phyloP scores from a whole-genome alignment of 1,140 invertebrate species.

The Stenopsyche tienmushanensis region DNA sequence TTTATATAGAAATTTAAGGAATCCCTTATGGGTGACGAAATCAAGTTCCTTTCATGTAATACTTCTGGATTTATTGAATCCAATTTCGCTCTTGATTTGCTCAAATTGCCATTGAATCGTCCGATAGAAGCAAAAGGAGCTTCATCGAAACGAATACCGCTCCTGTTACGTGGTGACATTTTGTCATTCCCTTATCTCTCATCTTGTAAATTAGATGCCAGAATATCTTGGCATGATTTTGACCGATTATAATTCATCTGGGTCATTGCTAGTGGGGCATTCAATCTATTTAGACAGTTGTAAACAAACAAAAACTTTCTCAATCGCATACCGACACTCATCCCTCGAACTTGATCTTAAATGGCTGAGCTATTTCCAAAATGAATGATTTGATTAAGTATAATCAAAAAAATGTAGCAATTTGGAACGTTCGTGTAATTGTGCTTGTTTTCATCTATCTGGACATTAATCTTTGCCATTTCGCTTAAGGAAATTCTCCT shows the following conservation, averaged over 20 bases:
- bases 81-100: not conserved
- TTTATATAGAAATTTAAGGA: too few species aligned
- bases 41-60: not conserved
- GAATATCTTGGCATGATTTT: conserved; percentile 23
- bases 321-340: not conserved
- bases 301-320: not conserved
- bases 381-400: not conserved
- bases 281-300: not conserved
- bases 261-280: conserved; percentile 24
- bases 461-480: too few species aligned
- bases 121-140: not conserved
- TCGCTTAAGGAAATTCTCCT: too few species aligned
- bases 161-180: not conserved
- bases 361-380: not conserved
- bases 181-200: not conserved
- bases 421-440: not conserved
- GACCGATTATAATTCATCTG: conserved; percentile 20
- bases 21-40: too few species aligned
- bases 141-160: not conserved
- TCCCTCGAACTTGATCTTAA: not conserved
- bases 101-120: not conserved
- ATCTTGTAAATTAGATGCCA: conserved; percentile 7
- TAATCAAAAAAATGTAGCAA: not conserved
- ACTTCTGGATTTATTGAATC: not conserved
- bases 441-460: not conserved